Evolutionary conservation across 2,113 vertebrate genomes (phyloP).

Genomic region (Sterrhoptilus dennistouni): DNA sequence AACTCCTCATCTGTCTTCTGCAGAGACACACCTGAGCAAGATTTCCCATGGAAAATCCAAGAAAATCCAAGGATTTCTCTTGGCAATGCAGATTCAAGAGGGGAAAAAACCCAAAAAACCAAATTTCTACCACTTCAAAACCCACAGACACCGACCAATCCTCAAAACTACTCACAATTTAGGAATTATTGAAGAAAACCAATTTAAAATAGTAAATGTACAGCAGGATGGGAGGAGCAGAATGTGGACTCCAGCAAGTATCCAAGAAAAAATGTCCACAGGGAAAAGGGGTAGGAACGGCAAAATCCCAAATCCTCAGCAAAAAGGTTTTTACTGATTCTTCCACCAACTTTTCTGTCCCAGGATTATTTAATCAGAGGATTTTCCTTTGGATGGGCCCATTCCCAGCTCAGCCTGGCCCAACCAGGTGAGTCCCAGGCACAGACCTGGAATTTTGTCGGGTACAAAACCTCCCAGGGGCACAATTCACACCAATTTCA

Average conservation of each 20-base stretch:
- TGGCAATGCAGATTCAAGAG: not conserved
- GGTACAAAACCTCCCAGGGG: not conserved
- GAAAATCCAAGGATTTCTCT: not conserved
- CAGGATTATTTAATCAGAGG: no score
- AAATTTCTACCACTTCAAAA: not conserved
- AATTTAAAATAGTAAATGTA: not conserved
- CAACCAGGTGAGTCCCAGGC: not conserved
- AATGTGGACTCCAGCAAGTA: not conserved
- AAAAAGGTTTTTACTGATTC: not conserved
- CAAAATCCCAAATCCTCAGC: not conserved
- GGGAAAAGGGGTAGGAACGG: not conserved
- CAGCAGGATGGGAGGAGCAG: not conserved
- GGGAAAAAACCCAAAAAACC: fast-evolving
- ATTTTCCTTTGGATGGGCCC: not conserved
- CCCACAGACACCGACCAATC: fast-evolving
- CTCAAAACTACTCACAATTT: not conserved
- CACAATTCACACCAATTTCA: not conserved
- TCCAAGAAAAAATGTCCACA: not conserved
- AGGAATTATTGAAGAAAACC: not conserved
- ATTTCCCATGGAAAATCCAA: no score
- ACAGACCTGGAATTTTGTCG: not conserved
- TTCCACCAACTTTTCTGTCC: fast-evolving
- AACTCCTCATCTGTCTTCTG: not conserved
- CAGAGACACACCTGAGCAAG: not conserved
- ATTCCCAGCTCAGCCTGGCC: not conserved